Percentiles rank a stretch among this genome's conserved stretches.
Conservation (phyloP, 2,113 vertebrate genomes). For the Vulpes lagopus region DNA sequence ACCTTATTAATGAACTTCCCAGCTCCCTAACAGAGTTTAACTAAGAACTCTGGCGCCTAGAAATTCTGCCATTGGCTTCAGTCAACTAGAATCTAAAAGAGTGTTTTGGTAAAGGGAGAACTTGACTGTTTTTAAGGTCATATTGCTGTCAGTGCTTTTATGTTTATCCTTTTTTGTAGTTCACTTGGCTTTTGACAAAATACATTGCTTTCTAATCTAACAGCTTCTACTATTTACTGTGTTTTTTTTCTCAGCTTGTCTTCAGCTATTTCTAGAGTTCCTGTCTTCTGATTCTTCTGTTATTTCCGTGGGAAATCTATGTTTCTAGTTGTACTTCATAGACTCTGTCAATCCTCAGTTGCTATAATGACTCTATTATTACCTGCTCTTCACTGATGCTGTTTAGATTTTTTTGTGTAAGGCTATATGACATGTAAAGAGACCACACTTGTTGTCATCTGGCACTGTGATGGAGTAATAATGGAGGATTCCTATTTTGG, state of each 20-base stretch:
- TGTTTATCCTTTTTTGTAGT: neutral
- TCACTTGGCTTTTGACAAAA: slow-evolving; percentile 28
- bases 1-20: neutral
- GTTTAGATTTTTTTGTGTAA: slow-evolving; percentile 14
- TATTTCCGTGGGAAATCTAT: neutral
- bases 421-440: neutral
- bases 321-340: neutral
- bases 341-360: neutral
- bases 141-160: neutral
- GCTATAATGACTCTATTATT: neutral
- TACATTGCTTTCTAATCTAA: slow-evolving; percentile 9
- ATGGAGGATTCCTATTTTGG: neutral
- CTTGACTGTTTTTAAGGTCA: slow-evolving; percentile 12
- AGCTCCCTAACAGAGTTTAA: neutral
- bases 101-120: neutral
- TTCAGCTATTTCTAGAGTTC: slow-evolving; percentile 27
- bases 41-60: neutral
- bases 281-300: neutral
- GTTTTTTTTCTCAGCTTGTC: neutral
- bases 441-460: neutral
- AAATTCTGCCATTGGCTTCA: neutral
- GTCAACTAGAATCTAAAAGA: neutral
- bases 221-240: neutral
- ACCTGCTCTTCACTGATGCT: neutral
- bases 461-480: neutral